Base-by-base conservation (phyloP, 1,140 invertebrate species). In the Orchestia grillus region DNA sequence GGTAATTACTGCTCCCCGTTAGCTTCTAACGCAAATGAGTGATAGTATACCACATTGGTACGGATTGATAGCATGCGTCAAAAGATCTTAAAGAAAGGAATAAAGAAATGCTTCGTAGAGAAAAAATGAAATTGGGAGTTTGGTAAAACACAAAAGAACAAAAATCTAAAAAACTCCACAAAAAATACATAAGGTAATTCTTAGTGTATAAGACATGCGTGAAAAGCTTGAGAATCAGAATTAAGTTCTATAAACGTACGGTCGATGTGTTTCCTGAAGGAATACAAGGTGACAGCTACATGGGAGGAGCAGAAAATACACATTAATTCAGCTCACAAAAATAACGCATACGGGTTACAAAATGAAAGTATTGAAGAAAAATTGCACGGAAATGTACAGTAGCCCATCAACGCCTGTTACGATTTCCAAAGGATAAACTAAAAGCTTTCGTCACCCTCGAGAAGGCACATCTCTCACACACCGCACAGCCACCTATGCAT, bases 191-290 rank as follows among this genome's bases (percentile, higher is more conserved):
- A 3, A 15, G 11, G 11, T 36, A 3, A 77, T 23, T 77, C 28
- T 77, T 23, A 28, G 3, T 8, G 11, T 15, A 19, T 19, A 77
- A 36, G 36, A 77, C 11, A 77, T 23, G 11, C 28, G 62, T 19
- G 6, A 77, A 28, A 19, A 28, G 28, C 62, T 77, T 15, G 36
- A 36, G 36, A 77, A 77, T 77, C 15, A 77, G 62, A 77, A 77
- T 77, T 77, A 77, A 36, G 3, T 77, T 77, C 11, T 77, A 77
- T 36, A 77, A 91, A 94, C 92, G 44, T 94, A 94, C 92, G 92
- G 44, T 94, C 92, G 43, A 94, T 94, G 92, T 94, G 92, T 94
- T 94, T 94, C 92, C 92, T 44, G 92, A 94, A 94, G 92, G 92
- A 94, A 44, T 94, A 94, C 44, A 94, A 44, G 40, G 43, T 44